Evolutionary conservation across 2,888 invertebrate species (phyloP).

Genomic region (Ernsta delagoae): DNA sequence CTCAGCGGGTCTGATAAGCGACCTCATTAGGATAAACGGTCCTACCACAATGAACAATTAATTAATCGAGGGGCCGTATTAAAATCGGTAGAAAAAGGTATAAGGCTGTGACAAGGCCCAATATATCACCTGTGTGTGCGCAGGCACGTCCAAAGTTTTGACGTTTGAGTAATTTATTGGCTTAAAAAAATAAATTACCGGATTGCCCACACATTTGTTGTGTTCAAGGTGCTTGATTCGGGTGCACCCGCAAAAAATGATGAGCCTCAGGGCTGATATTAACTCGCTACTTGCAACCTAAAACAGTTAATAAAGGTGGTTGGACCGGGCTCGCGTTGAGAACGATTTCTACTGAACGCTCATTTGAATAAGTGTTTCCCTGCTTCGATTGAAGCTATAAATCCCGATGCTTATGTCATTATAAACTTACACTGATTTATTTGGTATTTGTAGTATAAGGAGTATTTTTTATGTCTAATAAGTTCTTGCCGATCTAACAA

Average conservation of each 20-base stretch:
- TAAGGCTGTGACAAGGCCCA: slow-evolving; percentile 75
- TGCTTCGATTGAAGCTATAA: background rate
- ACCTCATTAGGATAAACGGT: slow-evolving; percentile 64
- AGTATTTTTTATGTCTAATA: too few relatives aligned
- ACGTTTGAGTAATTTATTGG: slow-evolving; percentile 84
- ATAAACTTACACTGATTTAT: too few relatives aligned
- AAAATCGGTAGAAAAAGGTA: slow-evolving; percentile 71
- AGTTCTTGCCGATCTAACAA: too few relatives aligned
- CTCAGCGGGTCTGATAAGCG: slow-evolving; percentile 41
- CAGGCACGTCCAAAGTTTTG: slow-evolving; percentile 75
- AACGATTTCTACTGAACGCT: slow-evolving; percentile 3
- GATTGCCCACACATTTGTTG: slow-evolving; percentile 82
- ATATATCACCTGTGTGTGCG: slow-evolving; percentile 75
- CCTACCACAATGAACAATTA: slow-evolving; percentile 63
- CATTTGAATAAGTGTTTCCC: slow-evolving; percentile 18
- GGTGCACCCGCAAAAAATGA: slow-evolving; percentile 79
- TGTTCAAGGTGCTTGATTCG: slow-evolving; percentile 80
- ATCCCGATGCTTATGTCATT: too few relatives aligned
- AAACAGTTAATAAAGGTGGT: slow-evolving; percentile 46
- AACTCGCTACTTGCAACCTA: slow-evolving; percentile 65
- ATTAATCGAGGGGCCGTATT: slow-evolving; percentile 66
- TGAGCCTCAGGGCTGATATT: slow-evolving; percentile 63
- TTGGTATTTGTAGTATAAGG: too few relatives aligned
- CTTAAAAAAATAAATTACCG: slow-evolving; percentile 82
- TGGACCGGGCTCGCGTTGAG: background rate